A percentile compares a stretch with the other conserved stretches of the same genome.
These are phyloP conservation scores for Hirundo rustica DNA, from an alignment of 2,797 vertebrate species.

Conservation along the genomic window DNA sequence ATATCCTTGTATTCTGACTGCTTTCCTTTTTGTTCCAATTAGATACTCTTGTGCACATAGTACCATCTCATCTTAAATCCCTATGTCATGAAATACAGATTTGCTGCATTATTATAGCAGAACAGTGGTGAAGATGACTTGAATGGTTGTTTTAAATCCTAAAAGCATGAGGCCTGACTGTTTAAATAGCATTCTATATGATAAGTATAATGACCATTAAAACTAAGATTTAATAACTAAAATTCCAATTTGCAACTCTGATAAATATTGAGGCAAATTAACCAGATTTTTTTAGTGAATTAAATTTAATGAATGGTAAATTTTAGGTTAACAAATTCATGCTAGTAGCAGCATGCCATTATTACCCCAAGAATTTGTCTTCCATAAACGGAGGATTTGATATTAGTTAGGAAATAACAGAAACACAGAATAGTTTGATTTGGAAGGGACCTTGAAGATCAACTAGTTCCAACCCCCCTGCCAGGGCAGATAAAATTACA, in stretches of 20 bases:
- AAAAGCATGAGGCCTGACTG: not conserved
- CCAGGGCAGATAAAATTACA: not conserved
- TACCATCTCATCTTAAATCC: not conserved
- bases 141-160: not conserved
- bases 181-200: not conserved
- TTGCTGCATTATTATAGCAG: not conserved
- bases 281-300: not conserved
- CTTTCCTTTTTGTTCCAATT: not conserved
- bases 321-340: not conserved
- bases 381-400: not conserved
- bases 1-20: not conserved
- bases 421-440: not conserved
- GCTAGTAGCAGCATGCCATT: not conserved
- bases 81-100: not conserved
- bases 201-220: not conserved
- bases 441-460: not conserved
- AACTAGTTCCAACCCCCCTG: not conserved
- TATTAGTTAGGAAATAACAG: not conserved
- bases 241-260: not conserved
- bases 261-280: not conserved
- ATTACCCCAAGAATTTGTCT: not conserved
- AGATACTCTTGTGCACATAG: not conserved
- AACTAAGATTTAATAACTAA: slow-evolving; percentile 14
- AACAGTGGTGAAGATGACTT: not conserved
- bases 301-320: not conserved